Evolutionary conservation across 1,140 invertebrate species (phyloP).

Genomic region (Trichonephila clavipes): DNA sequence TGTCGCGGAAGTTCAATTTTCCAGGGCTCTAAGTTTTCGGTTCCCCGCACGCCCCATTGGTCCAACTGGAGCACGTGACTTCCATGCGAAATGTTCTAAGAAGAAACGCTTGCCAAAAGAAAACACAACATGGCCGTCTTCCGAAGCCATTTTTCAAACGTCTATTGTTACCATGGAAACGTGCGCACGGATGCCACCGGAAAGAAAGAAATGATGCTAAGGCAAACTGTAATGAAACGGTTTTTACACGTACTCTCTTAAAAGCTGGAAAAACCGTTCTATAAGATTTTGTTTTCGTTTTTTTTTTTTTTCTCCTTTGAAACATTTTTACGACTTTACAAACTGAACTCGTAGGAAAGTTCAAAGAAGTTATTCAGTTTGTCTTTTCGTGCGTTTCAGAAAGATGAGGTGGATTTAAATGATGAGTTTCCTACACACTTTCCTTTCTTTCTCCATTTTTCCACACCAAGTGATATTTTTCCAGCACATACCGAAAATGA

Average conservation of each 20-base stretch:
- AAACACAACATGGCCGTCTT: conserved; percentile 62
- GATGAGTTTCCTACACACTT: conserved; percentile 8
- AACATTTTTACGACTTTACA: conserved; percentile 21
- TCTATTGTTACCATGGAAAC: conserved; percentile 67
- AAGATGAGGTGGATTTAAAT: conserved; percentile 50
- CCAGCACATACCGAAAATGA: background rate
- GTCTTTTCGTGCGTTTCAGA: conserved; percentile 62
- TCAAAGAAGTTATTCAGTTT: conserved; percentile 54
- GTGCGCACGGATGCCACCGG: conserved; percentile 73
- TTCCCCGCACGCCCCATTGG: conserved; percentile 68
- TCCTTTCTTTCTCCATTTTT: conserved; percentile 11
- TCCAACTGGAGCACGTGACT: conserved; percentile 71
- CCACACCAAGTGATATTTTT: background rate
- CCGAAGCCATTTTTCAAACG: conserved; percentile 71
- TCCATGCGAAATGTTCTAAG: conserved; percentile 57
- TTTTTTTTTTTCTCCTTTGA: conserved; percentile 7
- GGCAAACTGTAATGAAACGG: conserved; percentile 74
- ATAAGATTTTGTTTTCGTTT: conserved; percentile 40
- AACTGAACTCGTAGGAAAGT: conserved; percentile 4
- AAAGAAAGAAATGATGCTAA: conserved; percentile 75
- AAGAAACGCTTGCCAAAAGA: conserved; percentile 72
- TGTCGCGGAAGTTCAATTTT: conserved; percentile 76
- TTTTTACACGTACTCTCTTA: conserved; percentile 73
- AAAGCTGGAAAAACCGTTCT: conserved; percentile 48
- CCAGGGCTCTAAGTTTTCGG: conserved; percentile 76